Evolutionary conservation across 2,797 vertebrate genomes (phyloP), one percentile per base, ranked within the genome.

Genomic region (Morus bassanus): DNA sequence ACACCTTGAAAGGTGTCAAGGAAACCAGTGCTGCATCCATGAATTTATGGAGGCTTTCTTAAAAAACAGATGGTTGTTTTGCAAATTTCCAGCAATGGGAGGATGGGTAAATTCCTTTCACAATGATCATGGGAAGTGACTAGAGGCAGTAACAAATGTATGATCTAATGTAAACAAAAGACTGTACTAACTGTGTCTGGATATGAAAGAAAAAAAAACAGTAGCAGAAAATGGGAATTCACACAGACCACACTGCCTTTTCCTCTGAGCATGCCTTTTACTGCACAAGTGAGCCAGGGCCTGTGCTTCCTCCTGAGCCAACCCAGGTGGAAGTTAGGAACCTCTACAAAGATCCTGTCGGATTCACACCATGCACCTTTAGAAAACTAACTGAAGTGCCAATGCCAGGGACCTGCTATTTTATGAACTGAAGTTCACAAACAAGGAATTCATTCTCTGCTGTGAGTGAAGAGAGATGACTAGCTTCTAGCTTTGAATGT

Each of bases 311-410:
- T 76, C 76, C 63, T 43, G 30, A 88, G 31, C 43, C 63, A 82
- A 46, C 1, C 5, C 28, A 76, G 19, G 27, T 60, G 23, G 45
- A 91, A 41, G 21, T 11, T 0, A 2, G n/a, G 59, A 88, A 80
- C 11, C 10, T 65, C 63, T 73, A 19, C 16, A 77, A 46, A 83
- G 72, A 65, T 31, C 46, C 33, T 67, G 33, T 13, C 0, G 10
- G 46, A 88, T 88, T 23, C 4, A 2, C 2, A 1, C 18, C 37
- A 65, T 0, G 0, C 11, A 46, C 11, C 30, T 77, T 88, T 67
- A 67, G 48, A 87, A 85, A 89, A 73, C 8, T 37, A 80, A 54
- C 37, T 45, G 35, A 84, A 89, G 13, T 31, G 54, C 30, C 30
- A 76, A 1, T 1, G 5, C 16, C 27, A 73, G 63, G 10, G 17